Conservation (phyloP, 1,140 invertebrate species). For the Ganaspis sp. region DNA sequence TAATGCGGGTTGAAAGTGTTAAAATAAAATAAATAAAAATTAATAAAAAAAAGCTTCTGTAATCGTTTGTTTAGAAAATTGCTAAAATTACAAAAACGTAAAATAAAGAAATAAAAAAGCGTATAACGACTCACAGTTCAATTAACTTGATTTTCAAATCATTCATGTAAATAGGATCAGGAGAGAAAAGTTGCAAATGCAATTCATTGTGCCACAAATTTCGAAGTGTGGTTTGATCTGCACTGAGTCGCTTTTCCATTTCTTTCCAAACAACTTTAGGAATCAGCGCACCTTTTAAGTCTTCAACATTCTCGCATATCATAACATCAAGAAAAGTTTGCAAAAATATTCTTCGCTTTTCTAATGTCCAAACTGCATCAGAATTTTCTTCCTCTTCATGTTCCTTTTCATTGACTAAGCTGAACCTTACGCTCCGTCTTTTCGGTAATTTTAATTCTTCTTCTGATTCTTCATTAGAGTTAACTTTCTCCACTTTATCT, state of each 20-base stretch:
- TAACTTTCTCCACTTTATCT: too few relatives aligned
- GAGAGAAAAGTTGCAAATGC: slow-evolving; percentile 64
- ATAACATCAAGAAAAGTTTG: slow-evolving; percentile 50
- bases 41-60: too few relatives aligned
- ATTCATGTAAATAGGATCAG: slow-evolving; percentile 57
- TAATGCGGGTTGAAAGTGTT: too few relatives aligned
- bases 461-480: too few relatives aligned
- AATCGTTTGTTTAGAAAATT: too few relatives aligned
- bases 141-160: slow-evolving; percentile 60
- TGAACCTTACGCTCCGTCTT: too few relatives aligned
- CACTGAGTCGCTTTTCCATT: slow-evolving; percentile 55
- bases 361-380: slow-evolving; percentile 46
- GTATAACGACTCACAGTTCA: neutral
- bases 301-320: slow-evolving; percentile 49
- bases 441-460: too few relatives aligned
- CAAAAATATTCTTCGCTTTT: slow-evolving; percentile 51
- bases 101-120: neutral
- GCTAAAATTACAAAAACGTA: too few relatives aligned
- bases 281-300: slow-evolving; percentile 61
- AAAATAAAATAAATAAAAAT: too few relatives aligned
- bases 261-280: slow-evolving; percentile 60
- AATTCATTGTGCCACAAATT: slow-evolving; percentile 60
- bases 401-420: too few relatives aligned
- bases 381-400: too few relatives aligned
- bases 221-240: slow-evolving; percentile 46